Percentiles rank a stretch among this genome's conserved stretches.
Evolutionary conservation across 2,888 invertebrate genomes (phyloP).

Genomic region (Oligia fasciuncula): DNA sequence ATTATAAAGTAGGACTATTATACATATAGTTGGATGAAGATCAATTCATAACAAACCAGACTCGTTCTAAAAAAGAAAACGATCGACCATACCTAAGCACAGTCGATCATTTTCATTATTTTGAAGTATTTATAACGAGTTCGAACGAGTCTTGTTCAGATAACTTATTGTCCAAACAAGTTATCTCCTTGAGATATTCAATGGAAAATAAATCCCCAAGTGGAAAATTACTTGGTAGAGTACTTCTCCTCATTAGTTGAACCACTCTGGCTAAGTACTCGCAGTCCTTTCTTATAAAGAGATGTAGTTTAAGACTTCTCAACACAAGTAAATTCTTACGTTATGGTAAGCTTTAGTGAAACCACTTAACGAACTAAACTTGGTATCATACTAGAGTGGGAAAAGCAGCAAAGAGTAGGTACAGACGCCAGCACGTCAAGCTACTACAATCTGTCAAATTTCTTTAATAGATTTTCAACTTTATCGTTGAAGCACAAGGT

Average conservation of each 20-base stretch:
- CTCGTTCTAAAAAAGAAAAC: not conserved
- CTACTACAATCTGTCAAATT: too few species aligned
- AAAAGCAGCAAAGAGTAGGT: not conserved
- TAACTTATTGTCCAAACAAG: not conserved
- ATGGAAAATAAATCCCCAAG: constrained; percentile 24
- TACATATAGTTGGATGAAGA: not conserved
- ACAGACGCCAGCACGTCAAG: too few species aligned
- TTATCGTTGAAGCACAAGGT: too few species aligned
- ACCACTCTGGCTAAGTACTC: constrained; percentile 37
- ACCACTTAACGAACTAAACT: not conserved
- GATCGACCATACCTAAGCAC: too few species aligned
- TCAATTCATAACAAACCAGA: not conserved
- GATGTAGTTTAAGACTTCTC: constrained; percentile 12
- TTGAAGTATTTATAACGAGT: too few species aligned
- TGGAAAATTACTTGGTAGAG: constrained; percentile 34
- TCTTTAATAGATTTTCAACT: too few species aligned
- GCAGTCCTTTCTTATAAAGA: constrained; percentile 9
- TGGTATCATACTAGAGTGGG: not conserved
- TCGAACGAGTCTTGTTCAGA: too few species aligned
- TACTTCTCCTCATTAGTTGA: constrained; percentile 23
- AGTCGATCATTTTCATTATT: too few species aligned
- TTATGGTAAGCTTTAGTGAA: not conserved
- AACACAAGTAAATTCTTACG: not conserved
- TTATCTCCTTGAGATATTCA: constrained; percentile 29
- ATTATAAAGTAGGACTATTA: too few species aligned